These are phyloP conservation scores for Hydrozoanthus gracilis DNA, from an alignment of 92 coral and sea anemone species.

Conservation along the genomic window DNA sequence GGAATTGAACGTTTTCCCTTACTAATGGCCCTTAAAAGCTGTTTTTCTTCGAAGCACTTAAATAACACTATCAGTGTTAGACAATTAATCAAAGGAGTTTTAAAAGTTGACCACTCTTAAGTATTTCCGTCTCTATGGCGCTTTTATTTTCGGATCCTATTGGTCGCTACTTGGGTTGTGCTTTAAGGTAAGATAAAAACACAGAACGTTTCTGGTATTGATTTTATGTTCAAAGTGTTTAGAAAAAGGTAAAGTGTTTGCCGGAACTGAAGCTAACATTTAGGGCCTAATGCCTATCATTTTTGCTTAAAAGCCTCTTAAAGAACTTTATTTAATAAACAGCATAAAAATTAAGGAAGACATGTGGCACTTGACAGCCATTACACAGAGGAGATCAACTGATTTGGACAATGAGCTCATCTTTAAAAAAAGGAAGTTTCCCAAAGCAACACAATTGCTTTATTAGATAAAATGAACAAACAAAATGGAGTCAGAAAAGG, in stretches of 20 bases:
- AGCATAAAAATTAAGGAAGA: neutral
- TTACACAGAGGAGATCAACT: neutral
- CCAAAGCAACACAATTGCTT: neutral
- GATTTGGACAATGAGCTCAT: too few species aligned
- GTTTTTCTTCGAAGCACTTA: conserved; percentile 30
- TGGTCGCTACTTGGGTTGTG: neutral
- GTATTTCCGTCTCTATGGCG: conserved; percentile 29
- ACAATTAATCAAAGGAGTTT: neutral
- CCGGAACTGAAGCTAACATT: conserved; percentile 14
- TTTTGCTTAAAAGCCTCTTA: conserved; percentile 26
- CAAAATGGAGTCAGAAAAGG: too few species aligned
- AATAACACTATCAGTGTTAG: neutral
- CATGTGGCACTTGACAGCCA: conserved; percentile 5
- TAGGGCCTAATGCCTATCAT: conserved; percentile 8
- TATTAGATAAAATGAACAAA: neutral
- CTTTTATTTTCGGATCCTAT: neutral
- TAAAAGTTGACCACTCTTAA: conserved; percentile 12
- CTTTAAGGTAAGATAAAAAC: neutral
- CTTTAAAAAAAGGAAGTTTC: too few species aligned
- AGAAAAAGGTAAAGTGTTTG: neutral
- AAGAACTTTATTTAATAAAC: conserved; percentile 6
- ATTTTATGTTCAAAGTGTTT: neutral
- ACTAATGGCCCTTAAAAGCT: conserved; percentile 14
- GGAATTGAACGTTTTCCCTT: too few species aligned
- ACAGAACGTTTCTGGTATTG: neutral